Evolutionary conservation across 2,113 vertebrate species (phyloP), one percentile per base, ranked within the genome.

Genomic region (Anas platyrhynchos): DNA sequence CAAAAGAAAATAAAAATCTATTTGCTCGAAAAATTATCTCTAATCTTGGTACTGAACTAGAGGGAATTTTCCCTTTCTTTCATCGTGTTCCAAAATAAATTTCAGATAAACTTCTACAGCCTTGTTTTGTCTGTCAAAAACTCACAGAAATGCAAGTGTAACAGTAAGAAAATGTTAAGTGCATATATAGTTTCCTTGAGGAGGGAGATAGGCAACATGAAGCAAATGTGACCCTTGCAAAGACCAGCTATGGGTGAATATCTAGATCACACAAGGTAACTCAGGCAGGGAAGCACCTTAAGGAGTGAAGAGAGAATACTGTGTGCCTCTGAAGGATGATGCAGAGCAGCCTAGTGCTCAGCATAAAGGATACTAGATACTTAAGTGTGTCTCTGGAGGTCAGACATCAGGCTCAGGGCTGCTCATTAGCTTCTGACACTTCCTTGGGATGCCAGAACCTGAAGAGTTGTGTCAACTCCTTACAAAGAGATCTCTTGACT

Each of bases 401-500:
- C 93, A 95, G 74, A 79, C 62, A 75, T 78, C 52, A 92, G 80
- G 72, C 66, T 84, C 56, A 25, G 58, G 13, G 8, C 91, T 94
- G 94, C 81, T 91, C 71, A 76, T 93, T 89, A 87, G 74, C 73
- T 91, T 11, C 58, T 67, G 81, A 74, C 86, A 81, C 83, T 94
- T 95, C 48, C 80, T 87, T 76, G 77, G 69, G 69, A 94, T 87
- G 91, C 62, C 89, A 94, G 82, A 68, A 26, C 66, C 58, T 89
- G 74, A 93, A 73, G 61, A 94, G 81, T 76, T 76, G 56, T 69
- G 58, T 93, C 93, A 92, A 76, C 54, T 89, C 21, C 62, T 84
- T 84, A 84, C 74, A 76, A 79, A 94, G 96, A 93, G 89, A 38
- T 66, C 96, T 96, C 96, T 96, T 96, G 66, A 96, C 86, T 82